Percentiles rank a stretch among this genome's conserved stretches.
Conservation (phyloP, 2,113 vertebrate genomes). For the Cervus canadensis region DNA sequence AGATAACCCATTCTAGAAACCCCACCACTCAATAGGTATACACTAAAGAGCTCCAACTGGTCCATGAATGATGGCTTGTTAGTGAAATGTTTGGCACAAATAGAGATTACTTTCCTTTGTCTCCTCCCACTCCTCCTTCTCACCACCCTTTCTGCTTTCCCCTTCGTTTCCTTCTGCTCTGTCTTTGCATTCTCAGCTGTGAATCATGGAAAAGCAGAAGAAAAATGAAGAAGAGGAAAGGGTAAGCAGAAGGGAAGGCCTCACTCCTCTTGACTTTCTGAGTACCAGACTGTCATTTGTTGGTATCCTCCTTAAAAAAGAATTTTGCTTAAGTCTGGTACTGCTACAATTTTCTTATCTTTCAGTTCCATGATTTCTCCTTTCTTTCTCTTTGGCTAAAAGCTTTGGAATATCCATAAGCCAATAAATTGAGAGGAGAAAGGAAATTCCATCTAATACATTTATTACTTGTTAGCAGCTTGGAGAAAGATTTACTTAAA, state of each 20-base stretch:
- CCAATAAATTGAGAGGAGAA: background rate
- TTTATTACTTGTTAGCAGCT: background rate
- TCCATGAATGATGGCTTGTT: background rate
- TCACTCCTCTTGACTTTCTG: background rate
- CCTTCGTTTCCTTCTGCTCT: background rate
- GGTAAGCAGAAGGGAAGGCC: background rate
- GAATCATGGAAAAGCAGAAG: background rate
- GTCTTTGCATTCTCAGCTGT: background rate
- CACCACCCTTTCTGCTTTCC: background rate
- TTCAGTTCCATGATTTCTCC: background rate
- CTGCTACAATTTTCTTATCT: background rate
- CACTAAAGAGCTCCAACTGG: background rate
- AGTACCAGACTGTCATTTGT: background rate
- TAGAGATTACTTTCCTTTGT: background rate
- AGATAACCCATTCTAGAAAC: background rate
- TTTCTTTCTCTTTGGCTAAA: background rate
- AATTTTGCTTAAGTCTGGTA: background rate
- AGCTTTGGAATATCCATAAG: background rate
- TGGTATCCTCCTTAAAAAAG: background rate
- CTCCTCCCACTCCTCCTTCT: background rate
- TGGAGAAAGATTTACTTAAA: background rate
- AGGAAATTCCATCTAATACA: background rate
- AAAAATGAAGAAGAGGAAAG: background rate
- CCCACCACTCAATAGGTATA: background rate
- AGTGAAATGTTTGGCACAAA: background rate